A percentile compares a stretch with the other conserved stretches of the same genome.
Evolutionary conservation across 2,888 invertebrate species (phyloP).

Genomic region (Lacanobia wlatinum): DNA sequence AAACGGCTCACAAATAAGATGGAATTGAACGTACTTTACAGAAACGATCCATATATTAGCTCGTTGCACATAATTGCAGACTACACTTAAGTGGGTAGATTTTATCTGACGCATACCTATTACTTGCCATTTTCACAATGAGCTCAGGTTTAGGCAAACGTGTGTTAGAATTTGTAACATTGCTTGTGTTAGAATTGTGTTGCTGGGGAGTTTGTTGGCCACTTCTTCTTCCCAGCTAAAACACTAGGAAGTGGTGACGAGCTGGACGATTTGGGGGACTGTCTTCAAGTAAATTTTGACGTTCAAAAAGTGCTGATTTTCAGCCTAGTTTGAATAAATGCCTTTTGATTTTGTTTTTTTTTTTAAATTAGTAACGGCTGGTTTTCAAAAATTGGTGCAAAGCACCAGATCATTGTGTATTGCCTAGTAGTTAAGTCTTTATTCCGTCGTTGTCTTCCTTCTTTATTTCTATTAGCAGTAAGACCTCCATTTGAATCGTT

Average conservation of each 20-base stretch:
- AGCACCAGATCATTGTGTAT: not conserved
- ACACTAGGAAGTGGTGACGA: too few species aligned
- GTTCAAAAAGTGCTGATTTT: too few species aligned
- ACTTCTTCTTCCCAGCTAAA: too few species aligned
- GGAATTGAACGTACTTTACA: constrained; percentile 18
- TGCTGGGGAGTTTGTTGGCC: too few species aligned
- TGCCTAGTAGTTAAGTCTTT: too few species aligned
- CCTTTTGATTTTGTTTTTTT: too few species aligned
- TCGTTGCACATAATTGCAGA: constrained; percentile 35
- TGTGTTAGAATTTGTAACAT: constrained; percentile 12
- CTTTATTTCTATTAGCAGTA: too few species aligned
- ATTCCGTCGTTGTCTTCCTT: too few species aligned
- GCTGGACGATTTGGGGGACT: too few species aligned
- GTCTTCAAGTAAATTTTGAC: too few species aligned
- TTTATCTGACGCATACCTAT: constrained; percentile 18
- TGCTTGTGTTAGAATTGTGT: not conserved
- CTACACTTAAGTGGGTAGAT: constrained; percentile 27
- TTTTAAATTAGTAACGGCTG: not conserved
- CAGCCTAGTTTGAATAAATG: too few species aligned
- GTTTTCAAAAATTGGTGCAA: not conserved
- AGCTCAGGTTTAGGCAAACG: constrained; percentile 23
- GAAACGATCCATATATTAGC: constrained; percentile 29
- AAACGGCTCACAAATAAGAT: constrained; percentile 5
- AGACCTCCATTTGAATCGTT: not conserved
- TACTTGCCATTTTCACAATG: constrained; percentile 41